Evolutionary conservation across 2,888 invertebrate genomes (phyloP).

Genomic region (Scaptomyza tumidula): DNA sequence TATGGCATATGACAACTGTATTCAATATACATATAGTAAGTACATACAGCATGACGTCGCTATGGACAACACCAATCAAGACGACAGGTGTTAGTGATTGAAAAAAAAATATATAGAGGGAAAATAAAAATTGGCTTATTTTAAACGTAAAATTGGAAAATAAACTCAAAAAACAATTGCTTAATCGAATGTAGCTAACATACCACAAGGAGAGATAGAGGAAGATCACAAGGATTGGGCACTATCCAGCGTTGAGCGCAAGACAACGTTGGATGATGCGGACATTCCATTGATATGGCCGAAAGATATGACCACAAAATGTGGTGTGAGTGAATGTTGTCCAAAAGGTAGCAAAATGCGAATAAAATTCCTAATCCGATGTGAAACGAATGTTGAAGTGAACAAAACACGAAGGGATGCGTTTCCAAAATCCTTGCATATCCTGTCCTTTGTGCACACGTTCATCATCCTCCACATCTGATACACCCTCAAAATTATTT

Average conservation of each 20-base stretch:
- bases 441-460: constrained; percentile 58
- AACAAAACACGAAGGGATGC: constrained; percentile 56
- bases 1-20: constrained; percentile 49
- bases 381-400: constrained; percentile 53
- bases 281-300: constrained; percentile 65
- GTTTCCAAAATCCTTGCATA: constrained; percentile 55
- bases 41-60: constrained; percentile 28
- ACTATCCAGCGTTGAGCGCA: constrained; percentile 72
- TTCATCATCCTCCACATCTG: constrained; percentile 45
- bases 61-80: constrained; percentile 45
- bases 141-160: constrained; percentile 46
- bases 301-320: constrained; percentile 63
- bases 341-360: constrained; percentile 52
- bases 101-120: background rate
- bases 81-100: constrained; percentile 41
- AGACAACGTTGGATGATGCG: constrained; percentile 70
- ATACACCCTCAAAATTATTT: constrained; percentile 41
- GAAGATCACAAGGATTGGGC: constrained; percentile 63
- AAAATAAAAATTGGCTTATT: constrained; percentile 34
- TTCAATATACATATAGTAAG: constrained; percentile 20
- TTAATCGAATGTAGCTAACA: constrained; percentile 56
- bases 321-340: constrained; percentile 46
- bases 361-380: constrained; percentile 56
- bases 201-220: constrained; percentile 65
- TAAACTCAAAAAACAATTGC: constrained; percentile 49